These are phyloP conservation scores for Chrysomela aeneicollis DNA, from an alignment of 2,888 invertebrate species.

Conservation along the genomic window DNA sequence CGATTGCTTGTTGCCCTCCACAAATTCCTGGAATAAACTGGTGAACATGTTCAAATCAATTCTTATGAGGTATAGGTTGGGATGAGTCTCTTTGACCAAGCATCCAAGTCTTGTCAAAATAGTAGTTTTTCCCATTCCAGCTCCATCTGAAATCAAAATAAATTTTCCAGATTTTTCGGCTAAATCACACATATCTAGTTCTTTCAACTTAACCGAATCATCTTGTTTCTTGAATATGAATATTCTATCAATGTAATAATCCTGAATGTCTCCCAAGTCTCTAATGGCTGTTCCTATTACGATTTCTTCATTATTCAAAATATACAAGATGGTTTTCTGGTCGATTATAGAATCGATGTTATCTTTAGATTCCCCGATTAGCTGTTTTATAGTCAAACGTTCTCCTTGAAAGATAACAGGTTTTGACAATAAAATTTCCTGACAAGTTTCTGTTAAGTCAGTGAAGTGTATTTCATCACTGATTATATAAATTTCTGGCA, in stretches of 20 bases:
- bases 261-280: neutral
- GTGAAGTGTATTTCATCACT: neutral
- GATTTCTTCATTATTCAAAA: neutral
- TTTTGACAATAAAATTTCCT: neutral
- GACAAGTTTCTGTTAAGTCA: slow-evolving; percentile 1
- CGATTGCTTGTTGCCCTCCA: neutral
- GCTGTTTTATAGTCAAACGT: neutral
- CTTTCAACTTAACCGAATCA: neutral
- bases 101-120: slow-evolving; percentile 2
- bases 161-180: neutral
- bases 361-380: neutral
- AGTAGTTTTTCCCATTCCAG: slow-evolving; percentile 23
- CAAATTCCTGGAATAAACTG: neutral
- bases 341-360: neutral
- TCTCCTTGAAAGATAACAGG: slow-evolving; percentile 16
- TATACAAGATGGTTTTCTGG: neutral
- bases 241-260: slow-evolving; percentile 9
- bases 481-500: neutral
- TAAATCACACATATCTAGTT: neutral
- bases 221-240: neutral
- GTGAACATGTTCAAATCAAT: slow-evolving; percentile 17
- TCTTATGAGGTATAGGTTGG: slow-evolving; percentile 10
- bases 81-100: slow-evolving; percentile 1
- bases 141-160: slow-evolving; percentile 16
- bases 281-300: neutral